phyloP scores from a whole-genome alignment of 2,113 vertebrate species.

The Bombycilla garrulus region DNA sequence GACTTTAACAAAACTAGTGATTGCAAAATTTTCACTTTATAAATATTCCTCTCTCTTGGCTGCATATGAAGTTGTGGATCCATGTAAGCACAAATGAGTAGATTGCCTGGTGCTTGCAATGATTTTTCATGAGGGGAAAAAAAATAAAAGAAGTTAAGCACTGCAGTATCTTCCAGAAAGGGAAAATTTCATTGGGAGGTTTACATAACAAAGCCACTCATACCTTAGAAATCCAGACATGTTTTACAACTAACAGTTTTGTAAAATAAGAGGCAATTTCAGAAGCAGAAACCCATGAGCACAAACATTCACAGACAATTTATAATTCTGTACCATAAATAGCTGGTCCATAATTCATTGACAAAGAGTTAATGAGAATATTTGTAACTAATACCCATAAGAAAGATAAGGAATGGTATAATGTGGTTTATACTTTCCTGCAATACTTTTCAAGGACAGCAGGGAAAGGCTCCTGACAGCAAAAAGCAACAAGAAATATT shows the following conservation, averaged over 20 bases:
- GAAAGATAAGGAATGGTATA: slow-evolving; percentile 73
- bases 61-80: not conserved
- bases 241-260: not conserved
- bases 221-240: not conserved
- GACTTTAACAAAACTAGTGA: not conserved
- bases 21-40: not conserved
- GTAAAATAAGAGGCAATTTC: slow-evolving; percentile 20
- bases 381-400: slow-evolving; percentile 74
- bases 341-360: slow-evolving; percentile 71
- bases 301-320: slow-evolving; percentile 55
- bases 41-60: not conserved
- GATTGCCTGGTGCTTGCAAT: not conserved
- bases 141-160: not conserved
- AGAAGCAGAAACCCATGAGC: slow-evolving; percentile 10
- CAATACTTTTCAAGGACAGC: slow-evolving; percentile 70
- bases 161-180: not conserved
- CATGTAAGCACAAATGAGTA: not conserved
- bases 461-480: slow-evolving; percentile 71
- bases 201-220: not conserved
- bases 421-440: slow-evolving; percentile 65
- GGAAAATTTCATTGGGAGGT: not conserved
- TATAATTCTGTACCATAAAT: slow-evolving; percentile 72
- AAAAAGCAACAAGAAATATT: slow-evolving; percentile 77
- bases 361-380: slow-evolving; percentile 73
- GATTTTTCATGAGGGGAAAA: not conserved